Evolutionary conservation across 1,140 invertebrate genomes (phyloP), one percentile per base, ranked within the genome.

Genomic region (Drosophila watanabei): DNA sequence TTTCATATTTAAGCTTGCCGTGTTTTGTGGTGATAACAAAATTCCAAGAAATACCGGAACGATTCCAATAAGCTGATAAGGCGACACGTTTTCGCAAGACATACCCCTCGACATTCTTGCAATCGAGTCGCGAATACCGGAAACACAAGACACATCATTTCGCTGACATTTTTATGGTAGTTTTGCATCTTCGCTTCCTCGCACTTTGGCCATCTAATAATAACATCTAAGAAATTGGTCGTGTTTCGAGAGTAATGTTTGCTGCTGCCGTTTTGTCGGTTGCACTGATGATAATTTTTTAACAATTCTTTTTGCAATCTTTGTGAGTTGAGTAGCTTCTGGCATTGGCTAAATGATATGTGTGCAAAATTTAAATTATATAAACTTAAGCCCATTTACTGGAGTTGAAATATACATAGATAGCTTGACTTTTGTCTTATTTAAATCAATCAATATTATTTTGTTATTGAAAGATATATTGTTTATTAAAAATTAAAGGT

Each of bases 201-300:
- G 28, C 35, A 59, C 24, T 32, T 73, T 73, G n/a, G 52, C 30
- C 54, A 73, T 14, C 24, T 24, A 24, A 24, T 24, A 24, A 24
- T 24, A 24, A 75, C 16, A 43, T 57, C 24, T 72, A 64, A 60
- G 58, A 18, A 70, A 49, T 52, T 70, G 46, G n/a, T 68, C 41
- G 41, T 76, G 71, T 54, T 61, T 52, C 57, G 48, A 33, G 33
- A 4, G 18, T 37, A 46, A 68, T 64, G 33, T 68, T 37, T 37
- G 33, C 52, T 49, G 60, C 59, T 64, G 65, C 65, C 65, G 33
- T 68, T 68, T 65, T 37, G 37, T 16, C 33, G 39, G 45, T 69
- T 70, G 81, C 79, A 85, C 24, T 68, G 46, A 82, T 64, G 81
- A 48, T 90, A 89, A 90, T 82, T 90, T 90, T 75, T 41, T 65